Evolutionary conservation across 2,113 vertebrate genomes (phyloP).

Genomic region (Cyprinodon brontotheroides): DNA sequence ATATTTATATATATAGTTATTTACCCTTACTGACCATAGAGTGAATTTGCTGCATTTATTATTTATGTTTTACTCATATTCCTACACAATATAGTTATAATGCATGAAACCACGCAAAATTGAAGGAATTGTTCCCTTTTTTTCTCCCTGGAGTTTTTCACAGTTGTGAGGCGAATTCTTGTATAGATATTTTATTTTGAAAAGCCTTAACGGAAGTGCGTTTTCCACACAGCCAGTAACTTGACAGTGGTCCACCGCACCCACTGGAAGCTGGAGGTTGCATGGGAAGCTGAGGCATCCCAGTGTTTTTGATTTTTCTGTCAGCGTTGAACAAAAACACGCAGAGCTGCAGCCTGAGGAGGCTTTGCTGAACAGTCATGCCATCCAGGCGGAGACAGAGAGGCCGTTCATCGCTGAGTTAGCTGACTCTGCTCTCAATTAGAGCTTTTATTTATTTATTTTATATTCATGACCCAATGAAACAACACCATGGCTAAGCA

Average conservation of each 20-base stretch:
- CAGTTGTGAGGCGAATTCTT: background rate
- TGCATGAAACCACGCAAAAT: background rate
- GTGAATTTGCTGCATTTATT: too few relatives aligned
- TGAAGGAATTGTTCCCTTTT: too few relatives aligned
- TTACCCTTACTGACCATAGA: too few relatives aligned
- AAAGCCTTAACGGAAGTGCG: slow-evolving; percentile 16
- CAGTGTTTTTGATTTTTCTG: slow-evolving; percentile 45
- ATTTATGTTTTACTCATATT: too few relatives aligned
- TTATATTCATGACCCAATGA: slow-evolving; percentile 9
- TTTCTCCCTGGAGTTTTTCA: background rate
- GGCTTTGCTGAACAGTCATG: slow-evolving; percentile 65
- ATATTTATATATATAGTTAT: too few relatives aligned
- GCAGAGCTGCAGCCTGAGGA: slow-evolving; percentile 13
- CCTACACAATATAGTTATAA: too few relatives aligned
- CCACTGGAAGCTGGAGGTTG: slow-evolving; percentile 63
- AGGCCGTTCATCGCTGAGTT: slow-evolving; percentile 63
- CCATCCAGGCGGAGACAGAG: slow-evolving; percentile 41
- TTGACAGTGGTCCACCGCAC: slow-evolving; percentile 69
- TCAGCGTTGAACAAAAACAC: slow-evolving; percentile 28
- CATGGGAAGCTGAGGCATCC: slow-evolving; percentile 53
- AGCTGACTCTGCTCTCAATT: slow-evolving; percentile 45
- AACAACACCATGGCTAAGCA: slow-evolving; percentile 90
- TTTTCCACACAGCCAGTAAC: background rate
- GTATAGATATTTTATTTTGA: slow-evolving; percentile 20
- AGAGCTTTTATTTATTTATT: slow-evolving; percentile 2